Evolutionary conservation across 2,113 vertebrate species (phyloP), one percentile per base, ranked within the genome.

Genomic region (Xyrauchen texanus): DNA sequence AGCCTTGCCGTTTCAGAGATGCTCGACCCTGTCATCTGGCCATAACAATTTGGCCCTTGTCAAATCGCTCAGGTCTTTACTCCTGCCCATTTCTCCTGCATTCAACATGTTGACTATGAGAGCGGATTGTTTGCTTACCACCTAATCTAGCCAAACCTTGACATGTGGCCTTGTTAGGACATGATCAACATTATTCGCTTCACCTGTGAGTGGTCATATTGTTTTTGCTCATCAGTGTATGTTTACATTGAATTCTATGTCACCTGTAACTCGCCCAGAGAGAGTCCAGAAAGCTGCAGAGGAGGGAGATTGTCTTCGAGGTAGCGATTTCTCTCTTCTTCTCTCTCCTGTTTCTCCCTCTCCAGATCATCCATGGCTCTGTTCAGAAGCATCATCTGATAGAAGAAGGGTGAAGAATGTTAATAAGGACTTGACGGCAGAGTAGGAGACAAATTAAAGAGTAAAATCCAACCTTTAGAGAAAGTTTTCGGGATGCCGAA

Each of bases 391-490:
- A 89, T 84, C 65, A 86, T 87, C 88, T 89, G 51, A 52, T 73
- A 5, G 15, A 55, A 68, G 21, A 5, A 52, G 34, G 10, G 8
- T 77, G 4, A 76, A 2, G 0, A 58, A 49, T 10, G 10, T 71
- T 34, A 62, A 55, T n/a, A 21, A 57, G 6, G 53, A 15, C 46
- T 72, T 53, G 34, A 16, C 16, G 65, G 16, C 16, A n/a, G 55
- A 55, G 8, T 44, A 44, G 13, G 0, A 58, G 64, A 57, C 3
- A 71, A 51, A 1, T 34, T 34, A 34, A 34, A 11, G 8, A 45
- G 4, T 21, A 6, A 61, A 70, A 9, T 8, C 63, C 80, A 83
- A 96, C 95, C 92, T 96, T 97, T 63, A 96, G 87, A 78, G 95
- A 95, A 66, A 96, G 92, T 85, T 96, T 96, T 21, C 95, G 92